These are phyloP conservation scores for Sialis lutaria DNA, from an alignment of 2,888 invertebrate species.

Conservation along the genomic window DNA sequence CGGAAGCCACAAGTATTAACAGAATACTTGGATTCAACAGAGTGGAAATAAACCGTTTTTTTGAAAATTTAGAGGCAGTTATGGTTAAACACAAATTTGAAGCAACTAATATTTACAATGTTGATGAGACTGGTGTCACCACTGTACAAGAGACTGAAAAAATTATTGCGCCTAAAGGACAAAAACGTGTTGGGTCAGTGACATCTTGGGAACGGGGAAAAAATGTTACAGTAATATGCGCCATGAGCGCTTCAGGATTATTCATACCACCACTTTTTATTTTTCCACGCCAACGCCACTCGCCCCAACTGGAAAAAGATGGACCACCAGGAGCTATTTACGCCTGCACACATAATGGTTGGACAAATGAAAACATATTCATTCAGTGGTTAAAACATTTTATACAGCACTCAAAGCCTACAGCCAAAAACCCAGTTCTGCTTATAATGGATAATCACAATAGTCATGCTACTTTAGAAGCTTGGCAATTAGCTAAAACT, in stretches of 20 bases:
- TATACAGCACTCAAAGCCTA: neutral
- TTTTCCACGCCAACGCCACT: slow-evolving; percentile 13
- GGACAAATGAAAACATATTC: slow-evolving; percentile 13
- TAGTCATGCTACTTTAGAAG: slow-evolving; percentile 6
- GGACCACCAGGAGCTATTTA: slow-evolving; percentile 16
- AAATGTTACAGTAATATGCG: neutral
- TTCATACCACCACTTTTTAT: slow-evolving; percentile 4
- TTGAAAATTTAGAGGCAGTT: too few species aligned
- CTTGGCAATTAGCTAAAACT: slow-evolving; percentile 5
- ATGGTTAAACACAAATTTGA: too few species aligned
- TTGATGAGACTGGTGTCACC: too few species aligned
- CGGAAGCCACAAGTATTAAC: too few species aligned
- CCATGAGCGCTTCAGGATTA: neutral
- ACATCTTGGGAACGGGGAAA: neutral
- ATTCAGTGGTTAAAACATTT: slow-evolving; percentile 7
- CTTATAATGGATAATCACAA: slow-evolving; percentile 5
- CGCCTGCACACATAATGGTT: slow-evolving; percentile 17
- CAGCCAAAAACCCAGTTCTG: slow-evolving; percentile 4
- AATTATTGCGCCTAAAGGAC: too few species aligned
- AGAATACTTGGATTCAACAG: too few species aligned
- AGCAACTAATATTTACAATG: too few species aligned
- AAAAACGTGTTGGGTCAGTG: too few species aligned
- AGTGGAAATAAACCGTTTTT: too few species aligned
- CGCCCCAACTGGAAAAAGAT: slow-evolving; percentile 14
- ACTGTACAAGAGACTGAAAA: too few species aligned